Percentiles rank a stretch among this genome's conserved stretches.
Conservation (phyloP, 2,797 vertebrate genomes). For the Danio tinwini region DNA sequence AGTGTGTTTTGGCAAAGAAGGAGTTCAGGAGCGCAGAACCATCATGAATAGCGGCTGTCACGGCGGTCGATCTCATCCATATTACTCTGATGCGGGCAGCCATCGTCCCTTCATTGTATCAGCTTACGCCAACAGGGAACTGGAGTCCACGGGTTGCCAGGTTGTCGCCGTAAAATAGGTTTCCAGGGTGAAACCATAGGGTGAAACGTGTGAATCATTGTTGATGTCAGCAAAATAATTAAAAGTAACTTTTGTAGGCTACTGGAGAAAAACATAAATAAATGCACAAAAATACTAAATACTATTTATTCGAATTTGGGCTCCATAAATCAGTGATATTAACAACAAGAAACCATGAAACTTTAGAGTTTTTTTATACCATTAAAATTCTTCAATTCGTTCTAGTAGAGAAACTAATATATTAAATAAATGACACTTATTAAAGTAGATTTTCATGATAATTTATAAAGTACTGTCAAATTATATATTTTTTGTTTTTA, state of each 20-base stretch:
- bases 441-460: not conserved
- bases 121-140: slow-evolving; percentile 52
- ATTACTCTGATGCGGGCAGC: slow-evolving; percentile 20
- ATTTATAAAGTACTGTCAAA: not conserved
- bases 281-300: too few species aligned
- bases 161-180: not conserved
- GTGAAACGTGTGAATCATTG: not conserved
- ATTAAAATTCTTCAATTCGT: not conserved
- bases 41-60: slow-evolving; percentile 35
- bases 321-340: not conserved
- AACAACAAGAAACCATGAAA: not conserved
- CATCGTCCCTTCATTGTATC: slow-evolving; percentile 45
- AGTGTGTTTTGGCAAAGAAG: slow-evolving; percentile 24
- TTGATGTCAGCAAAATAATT: not conserved
- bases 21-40: not conserved
- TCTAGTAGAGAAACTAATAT: not conserved
- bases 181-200: too few species aligned
- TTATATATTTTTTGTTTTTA: not conserved
- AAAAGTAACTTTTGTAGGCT: not conserved
- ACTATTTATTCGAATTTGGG: not conserved
- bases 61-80: not conserved
- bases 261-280: too few species aligned
- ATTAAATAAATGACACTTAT: not conserved
- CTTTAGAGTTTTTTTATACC: not conserved
- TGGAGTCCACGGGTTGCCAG: slow-evolving; percentile 27